phyloP scores from a whole-genome alignment of 1,140 invertebrate genomes.

The Bombus turneri region DNA sequence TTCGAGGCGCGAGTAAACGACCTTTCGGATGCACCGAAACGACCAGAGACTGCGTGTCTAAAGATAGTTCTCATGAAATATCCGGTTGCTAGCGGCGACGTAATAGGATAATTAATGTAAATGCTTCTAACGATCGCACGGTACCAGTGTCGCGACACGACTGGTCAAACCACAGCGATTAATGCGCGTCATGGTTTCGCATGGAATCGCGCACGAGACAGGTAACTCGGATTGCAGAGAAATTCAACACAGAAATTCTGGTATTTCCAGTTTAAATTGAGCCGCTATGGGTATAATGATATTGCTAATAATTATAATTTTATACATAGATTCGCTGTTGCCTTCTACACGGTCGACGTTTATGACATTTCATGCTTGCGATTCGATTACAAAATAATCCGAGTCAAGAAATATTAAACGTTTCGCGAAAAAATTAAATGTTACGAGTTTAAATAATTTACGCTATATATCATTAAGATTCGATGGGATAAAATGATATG shows the following conservation, averaged over 20 bases:
- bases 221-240: background rate
- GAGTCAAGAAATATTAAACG: background rate
- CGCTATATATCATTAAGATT: background rate
- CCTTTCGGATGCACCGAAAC: background rate
- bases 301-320: constrained; percentile 23
- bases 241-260: background rate
- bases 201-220: constrained; percentile 20
- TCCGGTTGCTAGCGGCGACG: background rate
- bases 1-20: background rate
- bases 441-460: background rate
- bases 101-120: constrained; percentile 55
- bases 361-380: background rate
- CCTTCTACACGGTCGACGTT: background rate
- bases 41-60: background rate
- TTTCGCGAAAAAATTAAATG: background rate
- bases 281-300: background rate
- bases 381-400: background rate
- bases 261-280: constrained; percentile 7
- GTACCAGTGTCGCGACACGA: background rate
- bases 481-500: background rate
- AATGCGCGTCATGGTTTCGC: constrained; percentile 31
- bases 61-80: constrained; percentile 30
- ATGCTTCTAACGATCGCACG: constrained; percentile 34
- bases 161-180: constrained; percentile 18
- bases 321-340: background rate